Evolutionary conservation across 92 coral and sea anemone species (phyloP).

Genomic region (Blastomussa wellsi): DNA sequence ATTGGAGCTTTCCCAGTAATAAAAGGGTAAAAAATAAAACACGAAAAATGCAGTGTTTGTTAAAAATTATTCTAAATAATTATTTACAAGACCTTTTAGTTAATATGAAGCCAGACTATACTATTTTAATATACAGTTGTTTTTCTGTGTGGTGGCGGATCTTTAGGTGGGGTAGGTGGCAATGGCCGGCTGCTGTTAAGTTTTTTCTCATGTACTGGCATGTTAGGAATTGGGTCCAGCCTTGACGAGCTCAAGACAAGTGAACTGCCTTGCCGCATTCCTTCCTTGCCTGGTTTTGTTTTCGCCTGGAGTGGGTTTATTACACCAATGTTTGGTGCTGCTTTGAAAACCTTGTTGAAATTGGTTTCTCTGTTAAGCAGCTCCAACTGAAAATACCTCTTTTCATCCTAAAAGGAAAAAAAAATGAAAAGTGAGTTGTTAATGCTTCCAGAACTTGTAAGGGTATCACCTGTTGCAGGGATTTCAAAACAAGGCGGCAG

Average conservation of each 20-base stretch:
- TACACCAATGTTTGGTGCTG: slow-evolving; percentile 91
- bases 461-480: too few species aligned
- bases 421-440: background rate
- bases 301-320: slow-evolving; percentile 92
- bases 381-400: slow-evolving; percentile 93
- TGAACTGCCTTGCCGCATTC: slow-evolving; percentile 46
- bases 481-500: too few species aligned
- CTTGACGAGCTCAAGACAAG: slow-evolving; percentile 73
- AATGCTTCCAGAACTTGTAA: too few species aligned
- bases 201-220: slow-evolving; percentile 88
- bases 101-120: background rate
- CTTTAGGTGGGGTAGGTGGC: slow-evolving; percentile 99
- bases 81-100: too few species aligned
- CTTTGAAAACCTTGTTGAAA: slow-evolving; percentile 94
- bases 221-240: slow-evolving; percentile 94
- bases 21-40: too few species aligned
- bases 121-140: slow-evolving; percentile 70
- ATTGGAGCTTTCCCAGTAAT: too few species aligned
- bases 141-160: slow-evolving; percentile 68
- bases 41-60: too few species aligned
- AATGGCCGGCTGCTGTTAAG: slow-evolving; percentile 83
- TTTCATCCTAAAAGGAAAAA: slow-evolving; percentile 75
- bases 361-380: slow-evolving; percentile 97
- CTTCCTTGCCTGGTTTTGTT: slow-evolving; percentile 78
- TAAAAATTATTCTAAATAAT: too few species aligned